Evolutionary conservation across 2,113 vertebrate genomes (phyloP).

Genomic region (Arvicanthis niloticus): DNA sequence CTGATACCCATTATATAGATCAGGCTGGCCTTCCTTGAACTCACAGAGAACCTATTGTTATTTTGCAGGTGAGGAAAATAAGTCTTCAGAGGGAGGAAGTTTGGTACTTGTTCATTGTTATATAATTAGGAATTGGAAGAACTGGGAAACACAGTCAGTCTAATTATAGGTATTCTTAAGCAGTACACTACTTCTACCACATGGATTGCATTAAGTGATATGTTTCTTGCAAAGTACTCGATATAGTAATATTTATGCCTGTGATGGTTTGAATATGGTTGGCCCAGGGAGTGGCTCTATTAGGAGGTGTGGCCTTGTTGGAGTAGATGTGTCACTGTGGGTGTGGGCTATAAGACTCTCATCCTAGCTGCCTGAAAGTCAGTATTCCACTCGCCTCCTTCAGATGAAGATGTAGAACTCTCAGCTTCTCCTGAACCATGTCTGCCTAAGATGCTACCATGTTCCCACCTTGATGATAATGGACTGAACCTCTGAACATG

Average conservation of each 20-base stretch:
- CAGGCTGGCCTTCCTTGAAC: not conserved
- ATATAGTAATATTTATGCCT: not conserved
- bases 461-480: no score
- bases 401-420: no score
- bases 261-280: no score
- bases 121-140: not conserved
- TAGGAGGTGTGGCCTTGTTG: no score
- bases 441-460: no score
- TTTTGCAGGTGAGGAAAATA: slow-evolving; percentile 44
- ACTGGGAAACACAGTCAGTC: not conserved
- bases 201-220: not conserved
- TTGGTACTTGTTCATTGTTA: not conserved
- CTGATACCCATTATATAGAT: not conserved
- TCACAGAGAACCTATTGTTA: not conserved
- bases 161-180: not conserved
- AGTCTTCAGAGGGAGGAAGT: not conserved
- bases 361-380: no score
- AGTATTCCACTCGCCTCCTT: no score
- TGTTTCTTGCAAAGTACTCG: not conserved
- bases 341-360: no score
- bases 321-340: no score
- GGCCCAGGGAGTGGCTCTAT: no score
- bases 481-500: no score
- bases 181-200: not conserved
- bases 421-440: no score